Conservation (phyloP, 2,888 invertebrate genomes). For the Trichogramma evanescens region DNA sequence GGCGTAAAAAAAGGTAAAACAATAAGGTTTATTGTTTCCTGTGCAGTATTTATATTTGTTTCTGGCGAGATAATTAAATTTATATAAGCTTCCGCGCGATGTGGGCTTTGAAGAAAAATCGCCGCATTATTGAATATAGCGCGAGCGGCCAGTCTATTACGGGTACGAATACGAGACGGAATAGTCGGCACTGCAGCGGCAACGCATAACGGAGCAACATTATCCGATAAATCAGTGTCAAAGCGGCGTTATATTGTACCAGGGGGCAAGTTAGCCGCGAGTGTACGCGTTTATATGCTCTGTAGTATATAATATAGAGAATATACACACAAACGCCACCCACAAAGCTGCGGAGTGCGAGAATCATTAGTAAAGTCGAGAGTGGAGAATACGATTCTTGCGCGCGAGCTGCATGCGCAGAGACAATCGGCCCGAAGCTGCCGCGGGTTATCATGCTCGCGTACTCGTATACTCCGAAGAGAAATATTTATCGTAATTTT, state of each 20-base stretch:
- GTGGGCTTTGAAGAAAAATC: no score
- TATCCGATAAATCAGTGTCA: constrained; percentile 16
- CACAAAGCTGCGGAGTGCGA: constrained; percentile 12
- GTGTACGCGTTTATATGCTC: neutral
- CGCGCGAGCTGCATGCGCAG: neutral
- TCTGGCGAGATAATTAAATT: no score
- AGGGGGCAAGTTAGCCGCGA: neutral
- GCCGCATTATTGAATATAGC: neutral
- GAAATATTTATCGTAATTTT: constrained; percentile 45
- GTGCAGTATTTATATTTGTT: no score
- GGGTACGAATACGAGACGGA: neutral
- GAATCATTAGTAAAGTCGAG: constrained; percentile 11
- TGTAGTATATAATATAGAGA: neutral
- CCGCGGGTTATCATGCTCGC: constrained; percentile 10
- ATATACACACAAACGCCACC: constrained; percentile 16
- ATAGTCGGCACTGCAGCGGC: neutral
- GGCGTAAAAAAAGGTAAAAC: no score
- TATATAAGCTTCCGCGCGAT: no score
- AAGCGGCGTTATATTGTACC: constrained; percentile 5
- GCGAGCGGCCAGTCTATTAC: neutral
- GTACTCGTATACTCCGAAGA: no score
- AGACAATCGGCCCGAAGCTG: constrained; percentile 14
- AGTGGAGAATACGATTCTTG: neutral
- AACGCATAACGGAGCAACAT: neutral
- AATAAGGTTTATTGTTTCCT: no score